Evolutionary conservation across 2,888 invertebrate species (phyloP), one percentile per base, ranked within the genome.

Genomic region (Drosophila aldrichi): DNA sequence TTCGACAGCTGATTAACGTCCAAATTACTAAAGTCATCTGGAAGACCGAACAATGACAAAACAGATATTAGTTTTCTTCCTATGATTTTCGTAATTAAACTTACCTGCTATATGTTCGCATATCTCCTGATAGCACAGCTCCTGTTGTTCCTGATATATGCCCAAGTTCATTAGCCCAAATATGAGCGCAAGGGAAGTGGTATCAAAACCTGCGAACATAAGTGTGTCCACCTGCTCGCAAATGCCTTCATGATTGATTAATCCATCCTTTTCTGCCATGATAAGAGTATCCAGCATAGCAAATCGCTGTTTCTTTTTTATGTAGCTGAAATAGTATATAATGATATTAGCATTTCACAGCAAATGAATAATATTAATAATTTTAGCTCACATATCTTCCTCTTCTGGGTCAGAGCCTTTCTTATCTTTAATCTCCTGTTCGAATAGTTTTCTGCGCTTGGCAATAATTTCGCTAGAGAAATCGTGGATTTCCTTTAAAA

Each of bases 201-300:
- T 91, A 38, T 89, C 89, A 36, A 72, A 89, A 0, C 89, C 85
- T 32, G 58, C 85, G 25, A 84, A 80, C 94, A 96, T 95, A 68
- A 96, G 95, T 0, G 96, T 96, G 70, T 96, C 95, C 0, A 96
- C 95, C 93, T 96, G 95, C 88, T 96, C 95, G 67, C 95, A 93
- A 16, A 96, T 94, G 51, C 94, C 94, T 12, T 94, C 64, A 61
- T 91, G 91, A 70, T 91, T 87, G 10, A 91, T 91, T 0, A 82
- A 59, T 0, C 88, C 89, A 58, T 91, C 84, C 41, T 82, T 79
- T 34, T 91, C 88, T 0, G 91, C 90, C 32, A 70, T 70, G 3
- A 91, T 79, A 0, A 91, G 65, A 0, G 90, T 91, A 22, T 91
- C 91, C 63, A 91, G 49, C 91, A 91, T 91, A 12, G 91, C 91